Evolutionary conservation across 2,888 invertebrate genomes (phyloP), one percentile per base, ranked within the genome.

Genomic region (Idaea dimidiata): DNA sequence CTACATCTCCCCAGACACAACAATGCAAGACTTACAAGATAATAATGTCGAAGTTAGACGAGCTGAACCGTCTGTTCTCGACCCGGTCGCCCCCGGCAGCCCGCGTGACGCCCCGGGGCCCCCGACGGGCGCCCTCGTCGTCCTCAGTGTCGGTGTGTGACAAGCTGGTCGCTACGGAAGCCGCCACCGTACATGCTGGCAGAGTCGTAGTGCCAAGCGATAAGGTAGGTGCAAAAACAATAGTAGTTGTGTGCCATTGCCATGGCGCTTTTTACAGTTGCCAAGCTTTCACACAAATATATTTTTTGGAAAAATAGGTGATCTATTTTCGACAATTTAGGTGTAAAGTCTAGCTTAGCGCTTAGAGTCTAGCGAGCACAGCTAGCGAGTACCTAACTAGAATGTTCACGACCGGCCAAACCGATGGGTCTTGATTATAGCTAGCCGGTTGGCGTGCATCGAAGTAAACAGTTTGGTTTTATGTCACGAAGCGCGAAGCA

Each of bases 11-110:
- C 24, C 78, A 89, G 89, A 70, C 78, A 16, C 80, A 85, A 7
- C 84, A 89, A 56, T 89, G 86, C 75, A 87, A 86, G 65, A 91
- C 91, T 0, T 91, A 91, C 81, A 88, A 89, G 76, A 86, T 91
- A 63, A 89, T 91, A 73, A 87, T 90, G 88, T 80, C 73, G 31
- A 89, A 88, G 72, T 66, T 91, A 69, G 89, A 90, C 72, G 90
- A 91, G 71, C 63, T 91, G 69, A 83, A 82, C 72, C 82, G 80
- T 0, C 59, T 84, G 72, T 83, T 86, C 67, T 73, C 56, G 0
- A 17, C 16, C 14, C 54, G 54, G 7, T 10, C 54, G 16, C 54
- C 54, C 54, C 43, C 43, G 14, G 43, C 16, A 16, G 17, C 16
- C 16, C 54, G 14, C 54, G 6, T 3, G 18, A 10, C 56, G 10